Base-by-base conservation (phyloP, 2,113 vertebrate species). In the Perca schrenkii region DNA sequence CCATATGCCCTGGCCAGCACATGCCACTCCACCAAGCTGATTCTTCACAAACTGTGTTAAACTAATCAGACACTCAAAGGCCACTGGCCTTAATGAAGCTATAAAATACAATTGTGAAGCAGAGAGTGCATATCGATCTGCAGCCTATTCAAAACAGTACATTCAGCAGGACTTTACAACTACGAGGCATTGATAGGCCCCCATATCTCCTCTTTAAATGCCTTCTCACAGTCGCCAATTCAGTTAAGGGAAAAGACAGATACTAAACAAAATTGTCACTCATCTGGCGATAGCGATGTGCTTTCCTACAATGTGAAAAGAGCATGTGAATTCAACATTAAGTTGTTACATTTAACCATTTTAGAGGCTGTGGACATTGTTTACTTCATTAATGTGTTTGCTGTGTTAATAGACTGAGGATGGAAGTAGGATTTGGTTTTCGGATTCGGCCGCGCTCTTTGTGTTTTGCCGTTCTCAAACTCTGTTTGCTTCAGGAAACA, bases 51-150 rank as follows among this genome's bases (percentile, higher is more conserved):
- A 49, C 1, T 83, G 85, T 86, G 49, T 79, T 83, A 77, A 43
- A 34, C 21, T 86, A 82, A 83, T 88, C 77, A 47, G 36, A 74
- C 70, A 66, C 61, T 76, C 67, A 83, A 84, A 84, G 79, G 72
- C 65, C 65, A 58, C 16, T 85, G 53, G 28, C 53, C 61, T 76
- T 85, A 85, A 79, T 82, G 75, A 81, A 61, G 72, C 82, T 63
- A 60, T 86, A 72, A 81, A 84, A 73, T 73, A 31, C 77, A 80
- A 15, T 31, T 79, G 57, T 21, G 15, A 68, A 67, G 52, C 34
- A 76, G 40, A 54, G 63, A 68, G 57, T 8, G 17, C 71, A 67
- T 71, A 77, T 58, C 62, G 46, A 79, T 85, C 67, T 64, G 69
- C 28, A 66, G 58, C 22, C 52, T 25, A 36, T 69, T 64, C 64